Percentiles rank a stretch among this genome's conserved stretches.
Evolutionary conservation across 2,113 vertebrate species (phyloP).

Genomic region (Amblyornis subalaris): DNA sequence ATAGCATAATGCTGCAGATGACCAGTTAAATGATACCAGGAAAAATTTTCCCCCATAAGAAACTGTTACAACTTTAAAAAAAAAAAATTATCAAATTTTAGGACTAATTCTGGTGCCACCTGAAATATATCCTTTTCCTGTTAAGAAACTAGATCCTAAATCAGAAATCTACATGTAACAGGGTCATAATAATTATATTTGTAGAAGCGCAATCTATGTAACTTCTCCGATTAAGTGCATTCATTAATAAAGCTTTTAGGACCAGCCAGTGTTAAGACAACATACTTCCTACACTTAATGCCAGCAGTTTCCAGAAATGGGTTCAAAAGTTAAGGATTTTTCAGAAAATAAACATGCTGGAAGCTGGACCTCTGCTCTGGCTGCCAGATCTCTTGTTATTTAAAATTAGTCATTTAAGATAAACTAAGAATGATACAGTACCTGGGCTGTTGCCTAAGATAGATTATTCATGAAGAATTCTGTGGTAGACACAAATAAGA

Average conservation of each 20-base stretch:
- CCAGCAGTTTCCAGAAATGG: background rate
- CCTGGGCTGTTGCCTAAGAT: background rate
- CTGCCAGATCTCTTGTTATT: background rate
- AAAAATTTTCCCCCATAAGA: background rate
- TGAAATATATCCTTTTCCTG: background rate
- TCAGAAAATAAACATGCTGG: background rate
- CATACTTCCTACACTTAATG: background rate
- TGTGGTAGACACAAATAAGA: background rate
- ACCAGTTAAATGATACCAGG: background rate
- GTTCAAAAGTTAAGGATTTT: background rate
- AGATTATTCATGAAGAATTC: background rate
- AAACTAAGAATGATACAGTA: background rate
- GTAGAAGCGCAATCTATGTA: background rate
- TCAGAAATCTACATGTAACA: background rate
- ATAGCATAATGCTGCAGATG: background rate
- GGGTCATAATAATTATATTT: background rate
- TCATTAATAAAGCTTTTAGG: background rate
- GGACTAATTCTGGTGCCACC: background rate
- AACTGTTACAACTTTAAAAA: background rate
- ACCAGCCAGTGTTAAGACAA: background rate
- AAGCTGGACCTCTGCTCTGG: background rate
- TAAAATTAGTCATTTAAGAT: background rate
- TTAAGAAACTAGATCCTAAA: background rate
- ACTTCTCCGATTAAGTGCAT: background rate
- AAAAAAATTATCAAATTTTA: background rate